Percentiles rank a stretch among this genome's conserved stretches.
Evolutionary conservation across 92 coral and sea anemone genomes (phyloP).

Genomic region (Bergia sp.): DNA sequence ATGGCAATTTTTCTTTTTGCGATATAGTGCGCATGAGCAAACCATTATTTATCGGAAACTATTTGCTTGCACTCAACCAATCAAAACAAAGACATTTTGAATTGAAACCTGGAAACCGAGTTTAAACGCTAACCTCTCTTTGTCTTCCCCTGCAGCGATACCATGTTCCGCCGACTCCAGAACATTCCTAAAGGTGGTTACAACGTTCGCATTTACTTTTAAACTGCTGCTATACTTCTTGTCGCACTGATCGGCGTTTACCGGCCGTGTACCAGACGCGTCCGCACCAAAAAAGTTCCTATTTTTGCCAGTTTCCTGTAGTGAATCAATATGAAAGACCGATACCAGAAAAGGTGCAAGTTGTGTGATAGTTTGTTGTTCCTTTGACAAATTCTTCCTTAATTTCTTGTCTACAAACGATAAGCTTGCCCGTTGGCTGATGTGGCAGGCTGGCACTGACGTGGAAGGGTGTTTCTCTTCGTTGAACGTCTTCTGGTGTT

Average conservation of each 20-base stretch:
- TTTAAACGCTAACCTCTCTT: conserved; percentile 5
- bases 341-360: conserved; percentile 54
- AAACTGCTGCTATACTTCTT: conserved; percentile 61
- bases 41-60: too few species aligned
- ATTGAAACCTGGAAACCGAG: too few species aligned
- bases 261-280: not conserved
- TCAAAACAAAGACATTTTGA: too few species aligned
- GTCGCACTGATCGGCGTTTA: not conserved
- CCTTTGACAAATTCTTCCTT: conserved; percentile 26
- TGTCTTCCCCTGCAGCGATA: not conserved
- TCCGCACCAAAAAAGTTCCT: conserved; percentile 50
- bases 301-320: conserved; percentile 52
- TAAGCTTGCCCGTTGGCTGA: not conserved
- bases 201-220: conserved; percentile 63
- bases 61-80: too few species aligned
- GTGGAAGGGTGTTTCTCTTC: not conserved
- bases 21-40: too few species aligned
- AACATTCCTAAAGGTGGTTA: conserved; percentile 65
- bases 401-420: not conserved
- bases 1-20: too few species aligned
- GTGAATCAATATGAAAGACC: conserved; percentile 66
- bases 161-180: conserved; percentile 27
- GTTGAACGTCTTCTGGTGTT: not conserved
- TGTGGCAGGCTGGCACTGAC: not conserved
- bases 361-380: conserved; percentile 56